Base-by-base conservation (phyloP, 2,113 vertebrate species). In the Xenus cinereus region DNA sequence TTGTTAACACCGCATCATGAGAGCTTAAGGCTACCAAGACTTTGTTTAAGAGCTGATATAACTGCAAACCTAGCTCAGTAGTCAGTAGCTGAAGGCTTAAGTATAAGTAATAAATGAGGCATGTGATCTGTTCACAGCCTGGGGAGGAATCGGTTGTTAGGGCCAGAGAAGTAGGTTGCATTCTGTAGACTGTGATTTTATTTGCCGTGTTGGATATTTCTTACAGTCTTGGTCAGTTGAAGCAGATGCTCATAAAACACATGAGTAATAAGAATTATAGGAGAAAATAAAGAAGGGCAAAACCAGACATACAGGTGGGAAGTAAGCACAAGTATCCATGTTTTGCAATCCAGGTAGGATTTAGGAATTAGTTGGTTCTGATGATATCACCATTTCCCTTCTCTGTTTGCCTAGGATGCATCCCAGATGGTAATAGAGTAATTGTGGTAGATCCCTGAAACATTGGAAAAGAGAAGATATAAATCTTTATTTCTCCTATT, bases 211-310 rank as follows among this genome's bases (percentile, higher is more conserved):
- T 77, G 80, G 88, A 18, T 89, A n/a, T 88, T 95, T 77, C 94
- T 84, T 63, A 35, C 43, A 46, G 74, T 57, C 67, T 50, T 83
- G 78, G 81, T 85, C 90, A 93, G 54, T 30, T 94, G 64, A 87
- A 96, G 81, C 89, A 95, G 63, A 83, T 90, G 83, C 73, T 96
- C 18, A 37, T 96, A 83, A 93, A 93, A 78, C 45, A 72, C n/a
- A 68, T 48, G 46, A 85, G 59, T 73, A 84, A 24, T 67, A 75
- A 90, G 59, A 94, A 78, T 24, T 78, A 18, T 1, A 30, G 22
- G 20, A 32, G 11, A 0, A 20, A 64, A 69, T 57, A 62, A 64
- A 66, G 17, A 57, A 74, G 64, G 51, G 12, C 30, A 81, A 89
- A 91, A 33, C 16, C 48, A 90, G 73, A n/a, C 19, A 18, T 57